Evolutionary conservation across 2,113 vertebrate genomes (phyloP).

Genomic region (Pseudorasbora parva): DNA sequence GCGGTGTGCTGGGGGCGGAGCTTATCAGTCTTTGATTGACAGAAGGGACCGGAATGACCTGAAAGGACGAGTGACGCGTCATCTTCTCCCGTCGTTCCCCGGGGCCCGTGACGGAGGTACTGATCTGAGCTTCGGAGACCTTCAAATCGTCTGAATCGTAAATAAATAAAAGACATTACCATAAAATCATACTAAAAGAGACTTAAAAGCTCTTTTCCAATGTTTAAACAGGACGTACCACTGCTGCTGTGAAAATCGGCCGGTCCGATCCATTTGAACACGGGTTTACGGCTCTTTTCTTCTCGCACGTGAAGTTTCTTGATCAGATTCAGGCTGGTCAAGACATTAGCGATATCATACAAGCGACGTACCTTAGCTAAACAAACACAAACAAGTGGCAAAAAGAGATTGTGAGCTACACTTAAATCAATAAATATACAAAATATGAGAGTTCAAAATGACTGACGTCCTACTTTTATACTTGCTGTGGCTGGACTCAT

Average conservation of each 20-base stretch:
- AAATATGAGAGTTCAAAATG: conserved; percentile 69
- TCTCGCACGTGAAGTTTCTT: conserved; percentile 94
- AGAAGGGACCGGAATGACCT: conserved; percentile 62
- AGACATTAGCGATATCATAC: conserved; percentile 96
- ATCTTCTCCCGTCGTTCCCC: conserved; percentile 71
- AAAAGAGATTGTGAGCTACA: conserved; percentile 82
- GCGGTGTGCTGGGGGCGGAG: conserved; percentile 85
- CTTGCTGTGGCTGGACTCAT: conserved; percentile 91
- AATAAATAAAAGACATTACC: neutral
- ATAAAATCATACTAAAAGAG: neutral
- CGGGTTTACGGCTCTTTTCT: conserved; percentile 89
- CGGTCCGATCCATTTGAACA: conserved; percentile 95
- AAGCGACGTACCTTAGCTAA: conserved; percentile 94
- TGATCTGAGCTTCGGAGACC: neutral
- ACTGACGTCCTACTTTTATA: conserved; percentile 91
- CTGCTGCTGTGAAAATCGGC: conserved; percentile 77
- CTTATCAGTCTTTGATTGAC: conserved; percentile 73
- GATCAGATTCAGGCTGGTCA: conserved; percentile 93
- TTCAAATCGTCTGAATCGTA: conserved; percentile 42
- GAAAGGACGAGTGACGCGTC: conserved; percentile 79
- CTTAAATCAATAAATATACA: conserved; percentile 86
- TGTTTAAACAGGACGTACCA: conserved; percentile 60
- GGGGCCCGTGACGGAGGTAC: conserved; percentile 44
- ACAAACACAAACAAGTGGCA: neutral
- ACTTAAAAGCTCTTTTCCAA: neutral